These are phyloP conservation scores for Phaethornis superciliosus DNA, from an alignment of 2,113 vertebrate genomes.

Conservation along the genomic window DNA sequence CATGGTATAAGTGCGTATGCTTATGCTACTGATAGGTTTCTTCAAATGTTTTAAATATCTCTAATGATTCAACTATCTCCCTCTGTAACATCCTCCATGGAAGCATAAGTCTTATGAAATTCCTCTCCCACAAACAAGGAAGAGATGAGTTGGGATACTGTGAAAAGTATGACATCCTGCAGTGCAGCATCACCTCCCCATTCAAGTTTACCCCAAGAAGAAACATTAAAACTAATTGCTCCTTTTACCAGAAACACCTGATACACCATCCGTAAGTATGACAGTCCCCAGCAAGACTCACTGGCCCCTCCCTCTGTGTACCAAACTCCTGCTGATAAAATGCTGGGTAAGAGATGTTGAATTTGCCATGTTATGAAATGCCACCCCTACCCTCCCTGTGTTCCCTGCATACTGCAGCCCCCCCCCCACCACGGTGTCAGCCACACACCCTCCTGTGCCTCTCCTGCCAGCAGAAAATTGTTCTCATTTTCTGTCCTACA, in stretches of 20 bases:
- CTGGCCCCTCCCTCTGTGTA: background rate
- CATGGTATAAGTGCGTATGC: background rate
- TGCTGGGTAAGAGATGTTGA: background rate
- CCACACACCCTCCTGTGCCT: fast-evolving
- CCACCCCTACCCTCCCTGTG: fast-evolving
- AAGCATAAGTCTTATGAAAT: background rate
- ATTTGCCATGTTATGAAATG: background rate
- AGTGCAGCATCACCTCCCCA: background rate
- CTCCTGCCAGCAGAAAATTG: background rate
- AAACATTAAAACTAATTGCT: background rate
- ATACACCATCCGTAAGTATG: background rate
- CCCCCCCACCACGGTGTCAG: fast-evolving
- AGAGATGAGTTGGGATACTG: background rate
- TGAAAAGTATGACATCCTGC: background rate
- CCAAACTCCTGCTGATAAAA: background rate
- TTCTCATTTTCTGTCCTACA: background rate
- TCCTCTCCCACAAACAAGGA: background rate
- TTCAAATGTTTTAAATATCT: background rate
- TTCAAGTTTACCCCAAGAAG: background rate
- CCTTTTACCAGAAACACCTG: background rate
- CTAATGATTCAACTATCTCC: background rate
- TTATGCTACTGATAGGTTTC: background rate
- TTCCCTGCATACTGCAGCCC: background rate
- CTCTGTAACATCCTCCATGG: background rate
- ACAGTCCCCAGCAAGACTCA: fast-evolving